Conservation (phyloP, 53 echinoderm and acorn worm genomes). For the Echinometra lucunter region DNA sequence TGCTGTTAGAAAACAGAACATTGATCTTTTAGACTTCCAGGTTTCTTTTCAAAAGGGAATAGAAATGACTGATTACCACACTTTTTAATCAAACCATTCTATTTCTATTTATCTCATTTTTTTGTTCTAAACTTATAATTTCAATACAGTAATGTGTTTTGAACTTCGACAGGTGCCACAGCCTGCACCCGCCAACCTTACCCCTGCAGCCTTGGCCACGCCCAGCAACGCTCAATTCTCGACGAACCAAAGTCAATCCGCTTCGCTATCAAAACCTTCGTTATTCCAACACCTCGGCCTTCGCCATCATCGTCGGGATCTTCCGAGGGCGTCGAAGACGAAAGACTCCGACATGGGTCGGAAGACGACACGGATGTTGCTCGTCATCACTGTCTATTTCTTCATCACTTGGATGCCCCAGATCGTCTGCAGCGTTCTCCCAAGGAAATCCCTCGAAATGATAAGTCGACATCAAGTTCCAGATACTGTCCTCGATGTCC, state of each 20-base stretch:
- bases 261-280: not conserved
- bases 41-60: no score
- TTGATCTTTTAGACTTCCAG: no score
- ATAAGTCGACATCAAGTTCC: not conserved
- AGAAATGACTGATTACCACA: no score
- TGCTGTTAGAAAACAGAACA: no score
- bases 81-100: no score
- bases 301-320: not conserved
- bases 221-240: not conserved
- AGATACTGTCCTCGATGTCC: not conserved
- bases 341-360: constrained; percentile 24
- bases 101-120: no score
- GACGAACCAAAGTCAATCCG: not conserved
- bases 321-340: not conserved
- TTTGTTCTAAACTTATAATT: no score
- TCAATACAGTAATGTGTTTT: no score
- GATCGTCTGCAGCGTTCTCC: constrained; percentile 21
- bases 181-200: no score
- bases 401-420: constrained; percentile 41
- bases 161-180: not conserved
- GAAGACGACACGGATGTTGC: constrained; percentile 47
- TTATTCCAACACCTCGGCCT: not conserved
- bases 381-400: constrained; percentile 52
- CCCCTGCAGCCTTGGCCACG: not conserved
- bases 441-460: not conserved